Conservation (phyloP, 2,888 invertebrate genomes). For the Aleiodes leptofemur region DNA sequence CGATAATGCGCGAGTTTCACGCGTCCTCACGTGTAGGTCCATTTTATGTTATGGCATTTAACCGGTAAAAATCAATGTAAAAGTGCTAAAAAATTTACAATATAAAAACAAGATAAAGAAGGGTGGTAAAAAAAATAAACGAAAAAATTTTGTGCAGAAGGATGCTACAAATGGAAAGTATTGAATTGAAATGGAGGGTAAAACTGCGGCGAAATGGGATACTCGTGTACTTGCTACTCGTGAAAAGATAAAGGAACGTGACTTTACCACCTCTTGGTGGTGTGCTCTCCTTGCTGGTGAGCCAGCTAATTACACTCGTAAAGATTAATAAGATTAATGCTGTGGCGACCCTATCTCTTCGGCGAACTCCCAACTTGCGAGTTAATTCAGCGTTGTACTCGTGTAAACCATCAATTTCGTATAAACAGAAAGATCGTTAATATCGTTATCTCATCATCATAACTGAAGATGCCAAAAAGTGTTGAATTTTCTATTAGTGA, state of each 20-base stretch:
- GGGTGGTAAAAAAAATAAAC: background rate
- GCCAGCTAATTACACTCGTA: slow-evolving; percentile 69
- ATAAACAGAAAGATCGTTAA: background rate
- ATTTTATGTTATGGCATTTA: no score
- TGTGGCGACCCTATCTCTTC: slow-evolving; percentile 14
- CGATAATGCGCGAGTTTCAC: slow-evolving; percentile 7
- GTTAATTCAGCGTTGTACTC: slow-evolving; percentile 59
- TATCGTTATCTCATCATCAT: slow-evolving; percentile 9
- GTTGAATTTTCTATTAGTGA: no score
- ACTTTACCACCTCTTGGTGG: slow-evolving; percentile 47
- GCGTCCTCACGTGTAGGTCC: background rate
- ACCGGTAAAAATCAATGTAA: slow-evolving; percentile 2
- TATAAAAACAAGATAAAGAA: slow-evolving; percentile 16
- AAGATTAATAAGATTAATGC: slow-evolving; percentile 72
- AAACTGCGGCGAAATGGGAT: slow-evolving; percentile 72
- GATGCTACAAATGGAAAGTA: slow-evolving; percentile 46
- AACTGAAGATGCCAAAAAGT: no score
- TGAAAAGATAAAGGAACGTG: slow-evolving; percentile 67
- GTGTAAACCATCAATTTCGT: slow-evolving; percentile 26
- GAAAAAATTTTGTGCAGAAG: background rate
- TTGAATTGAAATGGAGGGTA: slow-evolving; percentile 55
- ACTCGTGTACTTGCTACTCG: slow-evolving; percentile 71
- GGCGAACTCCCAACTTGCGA: slow-evolving; percentile 38
- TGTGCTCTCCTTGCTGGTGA: slow-evolving; percentile 50
- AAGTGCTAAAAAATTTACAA: background rate